phyloP scores from a whole-genome alignment of 2,113 vertebrate genomes.

The human region DNA sequence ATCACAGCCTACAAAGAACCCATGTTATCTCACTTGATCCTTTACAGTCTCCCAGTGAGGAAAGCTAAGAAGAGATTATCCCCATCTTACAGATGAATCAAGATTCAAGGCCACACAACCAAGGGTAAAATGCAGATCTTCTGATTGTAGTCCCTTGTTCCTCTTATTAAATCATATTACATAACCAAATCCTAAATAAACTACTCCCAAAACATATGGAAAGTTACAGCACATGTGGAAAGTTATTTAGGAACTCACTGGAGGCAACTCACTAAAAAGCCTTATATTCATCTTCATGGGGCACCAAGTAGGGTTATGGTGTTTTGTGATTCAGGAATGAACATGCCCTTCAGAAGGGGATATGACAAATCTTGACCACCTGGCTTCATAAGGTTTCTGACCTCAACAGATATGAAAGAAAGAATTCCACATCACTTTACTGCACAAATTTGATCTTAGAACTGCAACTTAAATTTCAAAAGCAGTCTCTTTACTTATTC shows the following conservation, averaged over 20 bases:
- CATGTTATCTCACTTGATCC: neutral
- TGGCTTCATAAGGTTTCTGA: neutral
- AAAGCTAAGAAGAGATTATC: neutral
- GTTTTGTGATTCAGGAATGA: neutral
- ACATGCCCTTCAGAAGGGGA: neutral
- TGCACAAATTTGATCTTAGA: neutral
- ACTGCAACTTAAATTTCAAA: slow-evolving; percentile 31
- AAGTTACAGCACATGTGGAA: neutral
- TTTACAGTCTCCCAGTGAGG: neutral
- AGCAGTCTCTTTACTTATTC: neutral
- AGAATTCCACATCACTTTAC: neutral
- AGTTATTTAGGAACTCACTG: neutral
- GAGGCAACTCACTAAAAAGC: neutral
- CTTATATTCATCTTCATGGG: neutral
- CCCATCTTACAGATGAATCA: neutral
- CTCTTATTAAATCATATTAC: neutral
- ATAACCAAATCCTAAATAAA: neutral
- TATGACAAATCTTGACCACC: neutral
- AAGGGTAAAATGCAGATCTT: neutral
- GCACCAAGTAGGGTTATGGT: neutral
- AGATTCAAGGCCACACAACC: neutral
- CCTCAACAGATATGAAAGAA: neutral
- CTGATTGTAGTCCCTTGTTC: neutral
- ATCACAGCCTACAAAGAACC: neutral
- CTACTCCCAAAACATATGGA: neutral